Evolutionary conservation across 2,113 vertebrate species (phyloP).

Genomic region (Dromas ardeola): DNA sequence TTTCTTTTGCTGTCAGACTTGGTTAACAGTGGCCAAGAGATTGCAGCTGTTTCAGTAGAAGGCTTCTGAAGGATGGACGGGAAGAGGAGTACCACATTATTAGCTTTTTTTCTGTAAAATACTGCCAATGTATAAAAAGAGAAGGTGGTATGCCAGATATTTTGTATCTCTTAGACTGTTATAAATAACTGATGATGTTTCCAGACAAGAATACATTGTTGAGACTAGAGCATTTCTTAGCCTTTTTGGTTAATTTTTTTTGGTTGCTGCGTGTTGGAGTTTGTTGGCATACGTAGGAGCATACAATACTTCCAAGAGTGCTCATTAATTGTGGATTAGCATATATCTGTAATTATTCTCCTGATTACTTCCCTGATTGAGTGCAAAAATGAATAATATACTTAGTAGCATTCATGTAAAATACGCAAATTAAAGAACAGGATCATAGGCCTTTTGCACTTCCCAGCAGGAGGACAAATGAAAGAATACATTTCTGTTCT

Average conservation of each 20-base stretch:
- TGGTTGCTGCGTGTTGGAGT: neutral
- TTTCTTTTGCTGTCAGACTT: neutral
- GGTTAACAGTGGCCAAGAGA: neutral
- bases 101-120: neutral
- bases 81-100: neutral
- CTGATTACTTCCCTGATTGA: conserved; percentile 7
- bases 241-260: neutral
- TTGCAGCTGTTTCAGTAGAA: neutral
- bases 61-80: neutral
- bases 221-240: neutral
- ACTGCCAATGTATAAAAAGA: neutral
- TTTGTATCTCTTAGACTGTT: neutral
- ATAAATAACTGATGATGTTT: neutral
- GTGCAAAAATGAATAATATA: neutral
- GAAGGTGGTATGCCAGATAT: neutral
- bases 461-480: neutral
- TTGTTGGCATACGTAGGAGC: neutral
- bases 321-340: neutral
- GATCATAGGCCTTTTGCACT: neutral
- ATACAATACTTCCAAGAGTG: neutral
- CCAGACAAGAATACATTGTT: neutral
- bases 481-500: neutral
- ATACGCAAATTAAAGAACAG: neutral
- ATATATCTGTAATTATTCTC: neutral
- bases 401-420: neutral